These are phyloP conservation scores for Pinctada fucata DNA, from an alignment of 2,888 invertebrate genomes.

Conservation along the genomic window DNA sequence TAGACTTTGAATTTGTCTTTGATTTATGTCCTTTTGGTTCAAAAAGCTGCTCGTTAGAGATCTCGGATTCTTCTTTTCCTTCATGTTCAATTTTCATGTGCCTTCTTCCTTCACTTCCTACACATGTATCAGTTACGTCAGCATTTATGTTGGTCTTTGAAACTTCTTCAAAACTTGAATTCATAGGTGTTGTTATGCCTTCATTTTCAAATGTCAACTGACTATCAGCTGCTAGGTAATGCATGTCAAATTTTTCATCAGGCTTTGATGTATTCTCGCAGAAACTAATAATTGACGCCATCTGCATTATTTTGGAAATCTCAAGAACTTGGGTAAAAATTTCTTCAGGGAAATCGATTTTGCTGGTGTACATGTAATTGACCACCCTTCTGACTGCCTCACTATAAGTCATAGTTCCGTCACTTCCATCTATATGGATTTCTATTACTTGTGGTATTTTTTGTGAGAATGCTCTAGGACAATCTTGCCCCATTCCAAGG, in stretches of 20 bases:
- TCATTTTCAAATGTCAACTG: not conserved
- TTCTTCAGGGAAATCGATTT: conserved; percentile 55
- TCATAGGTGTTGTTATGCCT: not conserved
- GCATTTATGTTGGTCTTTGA: not conserved
- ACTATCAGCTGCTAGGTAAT: not conserved
- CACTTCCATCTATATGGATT: conserved; percentile 71
- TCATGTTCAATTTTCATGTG: conserved; percentile 1
- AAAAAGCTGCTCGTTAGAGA: not conserved
- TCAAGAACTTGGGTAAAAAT: conserved; percentile 65
- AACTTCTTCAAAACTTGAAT: not conserved
- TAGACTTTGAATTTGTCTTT: not conserved
- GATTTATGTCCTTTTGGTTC: conserved; percentile 9
- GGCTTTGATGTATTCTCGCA: conserved; percentile 32
- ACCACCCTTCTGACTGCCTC: conserved; percentile 70
- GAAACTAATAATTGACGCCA: conserved; percentile 61
- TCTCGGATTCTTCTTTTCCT: not conserved
- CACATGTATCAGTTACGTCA: no score
- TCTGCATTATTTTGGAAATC: conserved; percentile 73
- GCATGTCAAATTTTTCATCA: not conserved
- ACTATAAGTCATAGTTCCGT: conserved; percentile 62
- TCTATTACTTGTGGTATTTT: conserved; percentile 73
- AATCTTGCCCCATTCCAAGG: conserved; percentile 65
- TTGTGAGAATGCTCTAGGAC: conserved; percentile 73
- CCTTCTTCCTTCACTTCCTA: not conserved
- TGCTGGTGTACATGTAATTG: conserved; percentile 73